Evolutionary conservation across 64 coral and sea anemone species (phyloP), one percentile per base, ranked within the genome.

Genomic region (Stichodactyla mertensii): DNA sequence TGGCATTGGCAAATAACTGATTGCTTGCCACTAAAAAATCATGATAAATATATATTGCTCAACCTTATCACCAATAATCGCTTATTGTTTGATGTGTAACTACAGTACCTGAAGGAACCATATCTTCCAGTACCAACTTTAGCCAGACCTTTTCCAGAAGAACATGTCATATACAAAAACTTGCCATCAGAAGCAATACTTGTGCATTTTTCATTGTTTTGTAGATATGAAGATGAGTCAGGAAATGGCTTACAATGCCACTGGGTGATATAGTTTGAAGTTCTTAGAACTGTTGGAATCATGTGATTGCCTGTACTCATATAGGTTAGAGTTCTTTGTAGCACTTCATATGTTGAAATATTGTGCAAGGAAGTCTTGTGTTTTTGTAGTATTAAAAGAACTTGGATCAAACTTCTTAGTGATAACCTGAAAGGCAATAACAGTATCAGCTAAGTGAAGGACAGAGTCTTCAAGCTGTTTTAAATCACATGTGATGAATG

Each of bases 71-170:
- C 36, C 36, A 45, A 45, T 45, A 45, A 45, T 4, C 3, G 36
- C 36, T 45, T 45, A 45, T 45, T 45, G 36, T 45, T 45, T 45
- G 36, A 45, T 45, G 6, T 18, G 13, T 66, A 31, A 55, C 52
- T 7, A 66, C 55, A 80, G 6, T 69, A 90, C 92, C 92, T 94
- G 0, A 94, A n/a, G 13, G 92, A 86, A 16, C 85, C 85, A 51
- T n/a, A 6, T 85, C 87, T 94, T 27, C 92, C 92, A 84, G 85
- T 87, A 19, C 92, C 92, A 61, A 94, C 61, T 61, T 94, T 94
- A 51, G 81, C 55, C 79, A 94, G 57, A 64, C 88, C 88, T 64
- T 89, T 84, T 61, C 67, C 83, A 70, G 52, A 15, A 18, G 58
- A 57, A 70, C 61, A 67, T 12, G 86, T 61, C 1, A 90, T 71